Percentiles rank a stretch among this genome's conserved stretches.
Evolutionary conservation across 2,888 invertebrate genomes (phyloP).

Genomic region (Nomada ruficornis): DNA sequence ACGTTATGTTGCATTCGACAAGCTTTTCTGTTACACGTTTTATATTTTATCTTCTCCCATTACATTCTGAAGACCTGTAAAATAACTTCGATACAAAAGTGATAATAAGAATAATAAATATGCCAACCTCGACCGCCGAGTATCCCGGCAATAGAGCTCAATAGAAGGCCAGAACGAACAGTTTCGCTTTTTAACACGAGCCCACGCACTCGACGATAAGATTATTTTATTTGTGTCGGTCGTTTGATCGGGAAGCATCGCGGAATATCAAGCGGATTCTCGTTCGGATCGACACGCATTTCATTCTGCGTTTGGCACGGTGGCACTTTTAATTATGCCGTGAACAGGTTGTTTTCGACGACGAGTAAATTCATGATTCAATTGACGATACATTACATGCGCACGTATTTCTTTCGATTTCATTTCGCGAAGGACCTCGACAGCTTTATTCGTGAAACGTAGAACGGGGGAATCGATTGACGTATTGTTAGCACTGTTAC

Average conservation of each 20-base stretch:
- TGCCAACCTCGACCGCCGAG: neutral
- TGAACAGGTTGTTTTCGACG: constrained; percentile 41
- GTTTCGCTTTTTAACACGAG: constrained; percentile 38
- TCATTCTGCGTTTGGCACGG: constrained; percentile 20
- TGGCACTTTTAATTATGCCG: constrained; percentile 44
- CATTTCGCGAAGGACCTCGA: neutral
- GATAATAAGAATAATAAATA: neutral
- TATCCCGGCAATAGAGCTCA: neutral
- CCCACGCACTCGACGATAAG: constrained; percentile 51
- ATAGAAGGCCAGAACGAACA: neutral
- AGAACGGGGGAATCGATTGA: neutral
- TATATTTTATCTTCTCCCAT: too few relatives aligned
- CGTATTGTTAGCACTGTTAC: constrained; percentile 27
- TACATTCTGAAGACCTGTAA: neutral
- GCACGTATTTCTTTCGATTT: neutral
- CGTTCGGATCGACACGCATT: constrained; percentile 37
- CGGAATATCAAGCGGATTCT: constrained; percentile 57
- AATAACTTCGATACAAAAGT: neutral
- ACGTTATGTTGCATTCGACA: neutral
- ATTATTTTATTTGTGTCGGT: constrained; percentile 56
- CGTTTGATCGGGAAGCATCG: constrained; percentile 42
- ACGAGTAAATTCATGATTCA: too few relatives aligned
- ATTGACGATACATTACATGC: too few relatives aligned
- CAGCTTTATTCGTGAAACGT: neutral
- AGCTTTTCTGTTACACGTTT: neutral